A percentile compares a stretch with the other conserved stretches of the same genome.
These are phyloP conservation scores for Neotragus moschatus DNA, from an alignment of 2,113 vertebrate species.

Conservation along the genomic window DNA sequence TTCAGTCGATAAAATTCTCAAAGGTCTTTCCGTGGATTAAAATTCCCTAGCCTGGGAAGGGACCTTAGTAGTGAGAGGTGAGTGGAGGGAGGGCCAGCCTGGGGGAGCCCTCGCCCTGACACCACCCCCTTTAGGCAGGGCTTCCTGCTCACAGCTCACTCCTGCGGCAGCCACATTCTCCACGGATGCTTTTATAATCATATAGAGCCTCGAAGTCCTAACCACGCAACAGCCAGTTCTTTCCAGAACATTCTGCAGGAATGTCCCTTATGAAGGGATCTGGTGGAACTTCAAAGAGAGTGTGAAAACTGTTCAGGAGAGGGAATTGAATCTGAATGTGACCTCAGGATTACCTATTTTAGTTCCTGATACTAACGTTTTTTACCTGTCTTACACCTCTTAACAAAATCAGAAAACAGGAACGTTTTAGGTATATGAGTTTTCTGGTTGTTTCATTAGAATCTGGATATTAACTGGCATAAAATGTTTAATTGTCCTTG, in stretches of 20 bases:
- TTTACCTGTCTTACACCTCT: not conserved
- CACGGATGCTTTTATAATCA: not conserved
- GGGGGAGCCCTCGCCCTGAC: not conserved
- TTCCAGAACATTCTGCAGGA: not conserved
- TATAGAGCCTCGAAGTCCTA: not conserved
- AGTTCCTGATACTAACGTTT: not conserved
- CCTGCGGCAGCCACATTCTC: not conserved
- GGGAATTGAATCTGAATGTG: not conserved
- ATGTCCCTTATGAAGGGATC: not conserved
- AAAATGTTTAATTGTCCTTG: not conserved
- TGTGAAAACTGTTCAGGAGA: not conserved
- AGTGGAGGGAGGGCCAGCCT: not conserved
- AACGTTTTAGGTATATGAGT: not conserved
- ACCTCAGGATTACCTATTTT: not conserved
- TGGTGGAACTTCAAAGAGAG: not conserved
- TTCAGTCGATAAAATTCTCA: not conserved
- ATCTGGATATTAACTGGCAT: not conserved
- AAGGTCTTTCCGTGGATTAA: not conserved
- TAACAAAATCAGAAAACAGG: not conserved
- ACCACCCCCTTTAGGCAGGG: too few species aligned
- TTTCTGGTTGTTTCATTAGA: slow-evolving; percentile 29
- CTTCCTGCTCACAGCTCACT: not conserved
- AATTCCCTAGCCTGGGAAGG: not conserved
- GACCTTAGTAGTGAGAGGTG: not conserved
- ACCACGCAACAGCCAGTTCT: not conserved